Evolutionary conservation across 2,113 vertebrate genomes (phyloP), one percentile per base, ranked within the genome.

Genomic region (Pagrus major): DNA sequence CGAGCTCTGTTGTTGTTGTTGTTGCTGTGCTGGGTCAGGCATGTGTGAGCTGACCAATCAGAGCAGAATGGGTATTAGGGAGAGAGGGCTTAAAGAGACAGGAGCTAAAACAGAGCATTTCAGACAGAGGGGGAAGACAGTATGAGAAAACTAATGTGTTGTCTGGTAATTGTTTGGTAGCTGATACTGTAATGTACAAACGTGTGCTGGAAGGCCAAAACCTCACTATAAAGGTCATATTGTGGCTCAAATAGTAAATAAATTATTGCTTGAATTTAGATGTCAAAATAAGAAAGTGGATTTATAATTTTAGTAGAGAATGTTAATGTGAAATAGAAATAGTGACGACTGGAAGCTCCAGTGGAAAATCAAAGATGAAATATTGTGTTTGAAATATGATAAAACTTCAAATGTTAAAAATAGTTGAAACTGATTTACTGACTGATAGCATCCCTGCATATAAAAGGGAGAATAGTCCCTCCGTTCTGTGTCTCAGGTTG

Each of bases 401-500:
- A 37, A 60, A 33, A 76, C 11, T 20, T 18, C 10, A 54, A 44
- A 75, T 65, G 15, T 29, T 47, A 5, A 20, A 54, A 60, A n/a
- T 1, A 39, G 39, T 21, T 44, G 0, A 47, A 61, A 71, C 44
- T 25, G 44, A 75, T 70, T 71, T 56, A 39, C 14, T 18, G 14
- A 16, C 33, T 59, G 23, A 63, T 39, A 58, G 39, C 21, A 2
- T 54, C 33, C 5, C 59, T 78, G 39, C 18, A 21, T 69, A 21
- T 41, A 14, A 52, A 73, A 67, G 18, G 5, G 16, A 39, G 42
- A 7, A 69, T 16, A 27, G 21, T 49, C 29, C 47, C 47, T 77
- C 70, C 76, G 41, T 65, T 42, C 55, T 71, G 29, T 59, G 25
- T 56, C 54, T 78, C 69, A 72, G 72, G 55, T 70, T 64, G 61